Evolutionary conservation across 2,888 invertebrate genomes (phyloP), one percentile per base, ranked within the genome.

Genomic region (Beris morrisii): DNA sequence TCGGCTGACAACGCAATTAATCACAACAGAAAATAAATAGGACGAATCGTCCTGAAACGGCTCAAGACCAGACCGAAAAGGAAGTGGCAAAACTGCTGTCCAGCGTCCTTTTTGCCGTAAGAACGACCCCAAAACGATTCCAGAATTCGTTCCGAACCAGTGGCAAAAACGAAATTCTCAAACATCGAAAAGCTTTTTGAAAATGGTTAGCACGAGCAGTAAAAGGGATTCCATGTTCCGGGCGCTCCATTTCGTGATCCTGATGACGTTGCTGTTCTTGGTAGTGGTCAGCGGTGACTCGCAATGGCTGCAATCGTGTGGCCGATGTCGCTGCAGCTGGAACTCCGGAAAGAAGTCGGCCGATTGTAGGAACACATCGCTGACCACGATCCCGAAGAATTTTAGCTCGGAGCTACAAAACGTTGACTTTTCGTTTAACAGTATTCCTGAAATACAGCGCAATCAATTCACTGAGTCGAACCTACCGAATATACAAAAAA

Each of bases 341-440:
- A 87, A 87, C 32, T 88, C 88, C 68, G 93, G 94, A 5, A 92
- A 89, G 78, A 92, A 90, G 77, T 88, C 88, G 28, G 94, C 93
- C 2, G 90, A 92, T 72, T 95, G 95, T 78, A 85, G 85, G 44
- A 83, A 84, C 65, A 84, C 85, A 46, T 83, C 84, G n/a, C 83
- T 92, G 43, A 84, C 83, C 55, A 82, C 85, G 38, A 87, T 95
- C 71, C 95, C 95, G 0, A 83, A 82, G 69, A 85, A 86, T 63
- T 82, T 95, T 44, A 91, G 90, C 75, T 81, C 86, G 45, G 90
- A 91, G 69, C 83, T 89, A 73, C 87, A 89, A 76, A 86, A 85
- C 63, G 83, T 93, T 50, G 90, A 92, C 74, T 83, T 93, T 46
- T 87, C 88, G 3, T 85, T 85, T 68, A 93, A 92, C 76, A 82